Base-by-base conservation (phyloP, 2,113 vertebrate genomes). In the Coturnix japonica region DNA sequence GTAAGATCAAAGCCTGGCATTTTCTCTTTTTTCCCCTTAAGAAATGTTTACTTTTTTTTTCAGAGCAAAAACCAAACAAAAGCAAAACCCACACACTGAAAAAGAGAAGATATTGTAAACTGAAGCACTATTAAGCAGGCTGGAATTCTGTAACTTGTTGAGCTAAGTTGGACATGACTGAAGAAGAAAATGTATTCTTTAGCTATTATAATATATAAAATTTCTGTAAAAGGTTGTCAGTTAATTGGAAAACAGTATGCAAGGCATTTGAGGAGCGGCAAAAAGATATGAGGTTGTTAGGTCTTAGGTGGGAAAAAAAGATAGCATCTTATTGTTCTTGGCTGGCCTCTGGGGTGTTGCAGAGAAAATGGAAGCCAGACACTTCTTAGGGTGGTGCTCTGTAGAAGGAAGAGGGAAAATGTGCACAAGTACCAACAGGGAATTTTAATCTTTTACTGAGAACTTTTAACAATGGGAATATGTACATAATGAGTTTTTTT, bases 161-260 rank as follows among this genome's bases (percentile, higher is more conserved):
- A 63, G 22, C 31, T 61, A 57, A 86, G 17, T 39, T 84, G 35
- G 30, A 66, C 49, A 13, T 63, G 8, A 49, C 6, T 66, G 30
- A 59, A 13, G 14, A 65, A 56, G 12, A 57, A 19, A 33, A 20
- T 35, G 2, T 82, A 7, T 65, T 91, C 28, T 77, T 93, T 20
- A 70, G 41, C 35, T 5, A 0, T 44, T 65, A 6, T n/a, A 51
- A 30, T 26, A 7, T 20, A 20, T 8, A 77, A 22, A 1, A 0
- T 13, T 7, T 63, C 26, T 69, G 13, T 63, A 63, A 92, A 81
- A 66, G 70, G 6, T 20, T 46, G 1, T 74, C 19, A 9, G 0
- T 77, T 90, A 66, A 25, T 64, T 91, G 57, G 31, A 83, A 16
- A 69, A 26, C 15, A 35, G 9, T 26, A 11, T 44, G 21, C 21